A percentile compares a stretch with the other conserved stretches of the same genome.
Conservation (phyloP, 64 coral and sea anemone genomes). For the Montipora capricornis region DNA sequence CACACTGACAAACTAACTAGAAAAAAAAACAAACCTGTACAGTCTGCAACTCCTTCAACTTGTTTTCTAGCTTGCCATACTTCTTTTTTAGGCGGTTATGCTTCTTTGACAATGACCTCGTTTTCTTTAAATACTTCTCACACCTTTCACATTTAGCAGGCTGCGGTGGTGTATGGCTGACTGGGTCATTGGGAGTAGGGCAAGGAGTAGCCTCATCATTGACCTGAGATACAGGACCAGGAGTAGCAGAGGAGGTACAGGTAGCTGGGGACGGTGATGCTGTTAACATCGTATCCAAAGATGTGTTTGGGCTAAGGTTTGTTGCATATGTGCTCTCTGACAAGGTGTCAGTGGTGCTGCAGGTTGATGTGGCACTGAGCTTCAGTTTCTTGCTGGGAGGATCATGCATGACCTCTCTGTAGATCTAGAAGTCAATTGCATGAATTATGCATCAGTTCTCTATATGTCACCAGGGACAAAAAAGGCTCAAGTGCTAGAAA, state of each 20-base stretch:
- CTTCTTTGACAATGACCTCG: not conserved
- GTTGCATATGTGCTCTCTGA: not conserved
- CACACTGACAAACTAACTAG: not conserved
- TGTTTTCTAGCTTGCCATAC: not conserved
- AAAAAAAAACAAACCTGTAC: conserved; percentile 5
- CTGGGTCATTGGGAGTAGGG: not conserved
- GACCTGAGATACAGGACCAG: not conserved
- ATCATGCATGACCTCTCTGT: conserved; percentile 19
- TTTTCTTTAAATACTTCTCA: conserved; percentile 8
- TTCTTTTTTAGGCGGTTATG: too few species aligned
- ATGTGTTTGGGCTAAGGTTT: conserved; percentile 2
- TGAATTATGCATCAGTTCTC: conserved; percentile 9
- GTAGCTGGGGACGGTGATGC: conserved; percentile 27
- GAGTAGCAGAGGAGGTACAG: not conserved
- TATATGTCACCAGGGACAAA: not conserved
- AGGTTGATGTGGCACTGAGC: not conserved
- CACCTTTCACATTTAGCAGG: conserved; percentile 8
- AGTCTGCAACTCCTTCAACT: conserved; percentile 27
- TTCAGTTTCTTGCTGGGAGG: conserved; percentile 17
- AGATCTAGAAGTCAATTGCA: conserved; percentile 16
- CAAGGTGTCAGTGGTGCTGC: not conserved
- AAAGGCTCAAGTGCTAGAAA: not conserved
- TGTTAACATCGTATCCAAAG: conserved; percentile 23
- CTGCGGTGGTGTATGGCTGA: conserved; percentile 19
- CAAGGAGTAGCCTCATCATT: conserved; percentile 18